A percentile compares a stretch with the other conserved stretches of the same genome.
Conservation (phyloP, 2,888 invertebrate genomes). For the Drosophila buzzatii region DNA sequence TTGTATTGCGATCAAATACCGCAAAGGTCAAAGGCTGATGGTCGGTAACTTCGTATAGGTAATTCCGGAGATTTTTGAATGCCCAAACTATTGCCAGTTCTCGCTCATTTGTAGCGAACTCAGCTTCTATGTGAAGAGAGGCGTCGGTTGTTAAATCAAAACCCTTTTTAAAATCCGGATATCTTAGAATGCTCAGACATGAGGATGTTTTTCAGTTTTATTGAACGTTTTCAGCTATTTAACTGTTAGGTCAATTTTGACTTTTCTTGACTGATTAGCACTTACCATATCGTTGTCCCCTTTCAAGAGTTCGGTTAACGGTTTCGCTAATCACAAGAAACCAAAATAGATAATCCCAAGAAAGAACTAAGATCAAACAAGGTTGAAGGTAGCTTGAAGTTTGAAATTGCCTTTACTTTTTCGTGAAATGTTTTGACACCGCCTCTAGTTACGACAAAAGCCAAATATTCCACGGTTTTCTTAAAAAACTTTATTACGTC, state of each 20-base stretch:
- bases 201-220: background rate
- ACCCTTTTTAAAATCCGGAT: background rate
- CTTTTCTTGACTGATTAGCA: background rate
- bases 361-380: background rate
- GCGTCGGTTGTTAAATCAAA: background rate
- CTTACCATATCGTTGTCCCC: conserved; percentile 1
- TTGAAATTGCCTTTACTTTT: background rate
- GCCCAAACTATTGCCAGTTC: too few relatives aligned
- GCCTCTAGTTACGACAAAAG: background rate
- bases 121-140: background rate
- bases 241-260: background rate
- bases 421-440: background rate
- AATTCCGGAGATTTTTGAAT: too few relatives aligned
- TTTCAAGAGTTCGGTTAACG: background rate
- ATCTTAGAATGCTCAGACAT: too few relatives aligned
- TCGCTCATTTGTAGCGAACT: too few relatives aligned
- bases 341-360: too few relatives aligned
- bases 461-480: background rate
- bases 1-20: too few relatives aligned
- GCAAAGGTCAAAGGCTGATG: too few relatives aligned
- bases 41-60: too few relatives aligned
- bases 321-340: too few relatives aligned
- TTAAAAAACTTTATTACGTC: background rate
- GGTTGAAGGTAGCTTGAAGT: background rate
- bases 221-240: background rate